Evolutionary conservation across 2,888 invertebrate genomes (phyloP).

Genomic region (Elmis aenea): DNA sequence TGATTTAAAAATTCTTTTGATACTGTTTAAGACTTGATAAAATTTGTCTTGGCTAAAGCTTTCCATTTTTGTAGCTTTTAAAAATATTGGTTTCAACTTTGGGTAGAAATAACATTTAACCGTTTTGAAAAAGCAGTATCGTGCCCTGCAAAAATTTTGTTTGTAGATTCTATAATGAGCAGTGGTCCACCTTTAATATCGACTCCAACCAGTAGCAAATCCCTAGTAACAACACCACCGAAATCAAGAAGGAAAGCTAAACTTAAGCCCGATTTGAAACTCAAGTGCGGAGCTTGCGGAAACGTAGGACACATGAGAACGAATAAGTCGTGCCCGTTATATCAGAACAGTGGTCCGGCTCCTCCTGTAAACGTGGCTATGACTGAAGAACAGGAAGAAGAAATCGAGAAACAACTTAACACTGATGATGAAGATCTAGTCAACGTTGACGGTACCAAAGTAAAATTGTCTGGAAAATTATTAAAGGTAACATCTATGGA

Average conservation of each 20-base stretch:
- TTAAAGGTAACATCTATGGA: too few species aligned
- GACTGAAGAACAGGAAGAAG: constrained; percentile 80
- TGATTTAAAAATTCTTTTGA: too few species aligned
- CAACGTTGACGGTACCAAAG: constrained; percentile 92
- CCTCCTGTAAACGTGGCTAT: constrained; percentile 64
- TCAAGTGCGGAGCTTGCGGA: constrained; percentile 97
- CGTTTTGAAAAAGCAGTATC: too few species aligned
- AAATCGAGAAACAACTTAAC: constrained; percentile 69
- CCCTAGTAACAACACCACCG: constrained; percentile 52
- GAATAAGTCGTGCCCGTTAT: constrained; percentile 95
- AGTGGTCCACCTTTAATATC: too few species aligned
- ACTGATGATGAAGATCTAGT: constrained; percentile 82
- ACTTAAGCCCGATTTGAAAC: constrained; percentile 81
- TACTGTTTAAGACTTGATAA: too few species aligned
- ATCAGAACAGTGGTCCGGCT: constrained; percentile 63
- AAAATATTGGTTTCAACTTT: not conserved
- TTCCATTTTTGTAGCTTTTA: not conserved
- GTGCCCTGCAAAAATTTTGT: too few species aligned
- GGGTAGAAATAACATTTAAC: too few species aligned
- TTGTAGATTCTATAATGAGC: too few species aligned
- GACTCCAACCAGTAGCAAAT: constrained; percentile 31
- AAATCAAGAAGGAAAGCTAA: constrained; percentile 73
- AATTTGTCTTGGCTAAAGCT: too few species aligned
- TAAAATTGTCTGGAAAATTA: constrained; percentile 82
- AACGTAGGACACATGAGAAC: constrained; percentile 81